Conservation (phyloP, 1,140 invertebrate genomes). For the Macrotrachela quadricornifera region DNA sequence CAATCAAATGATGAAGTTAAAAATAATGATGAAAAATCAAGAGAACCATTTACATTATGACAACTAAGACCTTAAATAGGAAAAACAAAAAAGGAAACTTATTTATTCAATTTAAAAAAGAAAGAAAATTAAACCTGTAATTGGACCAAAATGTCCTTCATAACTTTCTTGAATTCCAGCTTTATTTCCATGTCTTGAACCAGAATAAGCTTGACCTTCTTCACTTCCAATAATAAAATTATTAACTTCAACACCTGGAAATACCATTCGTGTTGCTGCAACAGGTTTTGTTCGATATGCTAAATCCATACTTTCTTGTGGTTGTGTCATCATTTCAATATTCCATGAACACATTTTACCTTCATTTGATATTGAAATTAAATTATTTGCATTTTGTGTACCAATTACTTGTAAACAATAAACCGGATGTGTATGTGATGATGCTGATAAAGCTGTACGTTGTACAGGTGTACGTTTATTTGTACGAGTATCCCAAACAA, state of each 20-base stretch:
- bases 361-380: slow-evolving; percentile 90
- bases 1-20: slow-evolving; percentile 90
- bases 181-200: slow-evolving; percentile 22
- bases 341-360: slow-evolving; percentile 92
- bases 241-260: slow-evolving; percentile 73
- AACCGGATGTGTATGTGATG: slow-evolving; percentile 84
- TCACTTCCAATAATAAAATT: slow-evolving; percentile 90
- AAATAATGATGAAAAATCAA: slow-evolving; percentile 70
- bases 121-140: no score
- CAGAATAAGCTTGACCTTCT: slow-evolving; percentile 74
- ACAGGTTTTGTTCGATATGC: slow-evolving; percentile 64
- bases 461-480: slow-evolving; percentile 91
- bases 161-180: slow-evolving; percentile 3
- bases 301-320: slow-evolving; percentile 65
- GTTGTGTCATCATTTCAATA: slow-evolving; percentile 86
- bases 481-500: slow-evolving; percentile 90
- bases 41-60: slow-evolving; percentile 34
- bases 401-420: slow-evolving; percentile 90
- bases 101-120: no score
- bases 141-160: neutral
- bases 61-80: neutral
- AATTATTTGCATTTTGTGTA: slow-evolving; percentile 92
- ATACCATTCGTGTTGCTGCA: slow-evolving; percentile 72
- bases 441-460: slow-evolving; percentile 70
- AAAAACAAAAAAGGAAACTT: neutral